Percentiles rank a stretch among this genome's conserved stretches.
Conservation (phyloP, 2,888 invertebrate genomes). For the Chymomyza caudatula region DNA sequence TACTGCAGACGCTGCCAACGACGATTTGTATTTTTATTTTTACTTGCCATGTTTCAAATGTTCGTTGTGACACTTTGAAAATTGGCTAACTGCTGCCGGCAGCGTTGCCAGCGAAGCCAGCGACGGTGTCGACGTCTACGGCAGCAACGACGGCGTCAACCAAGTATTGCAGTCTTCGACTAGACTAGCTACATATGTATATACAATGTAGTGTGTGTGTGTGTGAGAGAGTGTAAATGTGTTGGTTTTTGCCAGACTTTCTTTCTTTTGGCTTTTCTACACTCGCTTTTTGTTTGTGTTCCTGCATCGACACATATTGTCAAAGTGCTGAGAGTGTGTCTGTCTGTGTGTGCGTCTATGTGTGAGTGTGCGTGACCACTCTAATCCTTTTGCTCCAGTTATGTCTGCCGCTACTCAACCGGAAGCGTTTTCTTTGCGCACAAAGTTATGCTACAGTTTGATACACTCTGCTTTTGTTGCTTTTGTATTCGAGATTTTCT, state of each 20-base stretch:
- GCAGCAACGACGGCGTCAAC: neutral
- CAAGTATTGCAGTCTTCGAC: conserved; percentile 1
- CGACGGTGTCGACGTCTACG: neutral
- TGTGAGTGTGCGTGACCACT: conserved; percentile 6
- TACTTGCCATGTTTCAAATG: conserved; percentile 20
- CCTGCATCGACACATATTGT: conserved; percentile 51
- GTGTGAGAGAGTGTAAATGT: neutral
- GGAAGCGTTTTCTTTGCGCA: conserved; percentile 64
- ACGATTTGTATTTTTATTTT: conserved; percentile 10
- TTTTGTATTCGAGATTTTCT: conserved; percentile 37
- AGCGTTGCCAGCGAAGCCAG: neutral
- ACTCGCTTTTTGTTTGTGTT: neutral
- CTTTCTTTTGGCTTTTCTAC: neutral
- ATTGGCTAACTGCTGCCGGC: conserved; percentile 37
- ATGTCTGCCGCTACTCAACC: conserved; percentile 31
- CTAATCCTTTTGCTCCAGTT: conserved; percentile 51
- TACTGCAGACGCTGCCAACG: conserved; percentile 19
- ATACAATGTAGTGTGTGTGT: neutral
- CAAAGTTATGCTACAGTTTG: conserved; percentile 57
- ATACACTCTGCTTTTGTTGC: conserved; percentile 16
- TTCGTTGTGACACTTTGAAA: conserved; percentile 65
- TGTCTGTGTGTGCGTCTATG: neutral
- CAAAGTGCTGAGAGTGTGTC: conserved; percentile 1
- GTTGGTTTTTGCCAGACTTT: neutral
- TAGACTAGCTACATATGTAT: neutral